Evolutionary conservation across 1,140 invertebrate genomes (phyloP).

Genomic region (Drosophila equinoxialis): DNA sequence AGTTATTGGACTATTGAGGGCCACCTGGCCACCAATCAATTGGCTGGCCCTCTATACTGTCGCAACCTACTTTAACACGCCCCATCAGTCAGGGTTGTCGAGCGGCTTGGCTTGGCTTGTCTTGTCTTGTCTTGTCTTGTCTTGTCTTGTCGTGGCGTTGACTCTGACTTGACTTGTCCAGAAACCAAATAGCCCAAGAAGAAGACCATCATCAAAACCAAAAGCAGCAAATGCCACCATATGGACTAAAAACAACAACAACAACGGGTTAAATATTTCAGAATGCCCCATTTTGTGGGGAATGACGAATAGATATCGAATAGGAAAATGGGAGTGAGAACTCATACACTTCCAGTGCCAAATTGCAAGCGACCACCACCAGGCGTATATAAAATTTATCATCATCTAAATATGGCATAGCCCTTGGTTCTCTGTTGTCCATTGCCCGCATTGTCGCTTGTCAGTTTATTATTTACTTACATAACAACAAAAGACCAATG

Average conservation of each 20-base stretch:
- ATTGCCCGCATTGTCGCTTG: constrained; percentile 29
- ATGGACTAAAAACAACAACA: not conserved
- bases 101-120: not conserved
- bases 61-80: constrained; percentile 10
- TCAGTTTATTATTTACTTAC: constrained; percentile 1
- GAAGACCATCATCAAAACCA: not conserved
- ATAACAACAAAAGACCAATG: not conserved
- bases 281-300: not conserved
- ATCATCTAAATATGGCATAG: constrained; percentile 70
- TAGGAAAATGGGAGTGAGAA: not conserved
- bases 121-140: too few species aligned
- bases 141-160: too few species aligned
- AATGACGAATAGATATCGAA: not conserved
- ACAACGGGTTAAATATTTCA: constrained; percentile 10
- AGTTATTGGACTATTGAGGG: constrained; percentile 73
- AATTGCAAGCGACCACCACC: constrained; percentile 1
- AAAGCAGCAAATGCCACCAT: constrained; percentile 7
- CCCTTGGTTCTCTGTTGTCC: constrained; percentile 41
- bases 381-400: constrained; percentile 60
- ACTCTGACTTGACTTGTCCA: not conserved
- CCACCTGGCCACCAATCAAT: constrained; percentile 59
- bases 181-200: too few species aligned
- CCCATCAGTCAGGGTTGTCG: constrained; percentile 4
- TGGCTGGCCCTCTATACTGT: not conserved
- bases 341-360: not conserved